phyloP scores from a whole-genome alignment of 2,888 invertebrate genomes.

The Branchinecta sandiegonensis region DNA sequence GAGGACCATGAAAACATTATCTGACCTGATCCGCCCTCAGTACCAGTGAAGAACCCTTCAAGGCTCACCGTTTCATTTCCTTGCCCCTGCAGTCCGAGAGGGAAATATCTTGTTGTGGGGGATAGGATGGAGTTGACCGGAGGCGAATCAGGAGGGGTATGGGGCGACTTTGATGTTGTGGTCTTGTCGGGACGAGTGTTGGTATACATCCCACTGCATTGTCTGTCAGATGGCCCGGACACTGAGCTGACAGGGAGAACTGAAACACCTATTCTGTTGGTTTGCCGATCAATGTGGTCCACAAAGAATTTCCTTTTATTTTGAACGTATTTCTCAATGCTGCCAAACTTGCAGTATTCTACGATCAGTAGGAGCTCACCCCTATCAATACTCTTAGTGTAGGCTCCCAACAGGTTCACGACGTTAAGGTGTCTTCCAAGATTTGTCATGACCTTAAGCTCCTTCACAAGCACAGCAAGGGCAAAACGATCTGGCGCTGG shows the following conservation, averaged over 20 bases:
- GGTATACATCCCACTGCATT: not conserved
- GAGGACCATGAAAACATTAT: conserved; percentile 21
- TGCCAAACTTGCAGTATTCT: conserved; percentile 85
- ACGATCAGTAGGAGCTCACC: conserved; percentile 88
- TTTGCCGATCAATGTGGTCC: conserved; percentile 56
- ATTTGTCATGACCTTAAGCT: conserved; percentile 90
- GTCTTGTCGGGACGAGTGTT: conserved; percentile 7
- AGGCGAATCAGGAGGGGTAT: conserved; percentile 3
- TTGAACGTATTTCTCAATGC: conserved; percentile 71
- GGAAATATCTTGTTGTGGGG: not conserved
- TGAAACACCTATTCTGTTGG: conserved; percentile 51
- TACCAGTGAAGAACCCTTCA: not conserved
- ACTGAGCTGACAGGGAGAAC: conserved; percentile 45
- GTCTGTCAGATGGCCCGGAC: conserved; percentile 30
- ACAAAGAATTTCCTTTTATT: conserved; percentile 66
- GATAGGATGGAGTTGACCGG: not conserved
- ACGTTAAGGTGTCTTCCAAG: conserved; percentile 87
- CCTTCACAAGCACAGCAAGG: conserved; percentile 73
- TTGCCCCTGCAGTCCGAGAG: not conserved
- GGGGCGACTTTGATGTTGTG: not conserved
- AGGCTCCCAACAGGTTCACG: conserved; percentile 84
- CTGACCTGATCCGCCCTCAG: not conserved
- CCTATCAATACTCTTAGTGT: conserved; percentile 75
- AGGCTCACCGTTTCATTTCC: not conserved
- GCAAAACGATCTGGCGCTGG: conserved; percentile 67